Evolutionary conservation across 2,888 invertebrate genomes (phyloP).

Genomic region (Drosophila buzzatii): DNA sequence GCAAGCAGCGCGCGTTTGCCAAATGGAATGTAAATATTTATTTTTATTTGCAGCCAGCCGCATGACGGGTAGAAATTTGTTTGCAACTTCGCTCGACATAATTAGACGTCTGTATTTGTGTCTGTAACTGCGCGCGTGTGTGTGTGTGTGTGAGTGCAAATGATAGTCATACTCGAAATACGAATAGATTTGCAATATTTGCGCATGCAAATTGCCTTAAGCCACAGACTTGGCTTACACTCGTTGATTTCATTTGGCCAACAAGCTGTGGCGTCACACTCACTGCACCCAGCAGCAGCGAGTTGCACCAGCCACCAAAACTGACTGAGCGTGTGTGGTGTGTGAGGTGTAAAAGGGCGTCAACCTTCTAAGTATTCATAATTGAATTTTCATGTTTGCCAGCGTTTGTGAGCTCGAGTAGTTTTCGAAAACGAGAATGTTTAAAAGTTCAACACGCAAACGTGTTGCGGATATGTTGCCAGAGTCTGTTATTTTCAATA

Average conservation of each 20-base stretch:
- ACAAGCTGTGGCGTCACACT: slow-evolving; percentile 15
- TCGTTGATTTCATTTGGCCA: slow-evolving; percentile 45
- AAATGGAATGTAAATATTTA: slow-evolving; percentile 82
- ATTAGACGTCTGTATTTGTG: slow-evolving; percentile 69
- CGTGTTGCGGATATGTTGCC: slow-evolving; percentile 38
- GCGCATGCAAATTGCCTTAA: slow-evolving; percentile 73
- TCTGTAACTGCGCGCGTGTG: slow-evolving; percentile 13
- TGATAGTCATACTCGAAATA: slow-evolving; percentile 55
- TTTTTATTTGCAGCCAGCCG: slow-evolving; percentile 72
- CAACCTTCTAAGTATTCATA: slow-evolving; percentile 75
- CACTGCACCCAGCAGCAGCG: background rate
- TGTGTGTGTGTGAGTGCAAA: slow-evolving; percentile 50
- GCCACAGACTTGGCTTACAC: slow-evolving; percentile 74
- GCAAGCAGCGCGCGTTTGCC: slow-evolving; percentile 57
- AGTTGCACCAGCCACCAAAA: background rate
- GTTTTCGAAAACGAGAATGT: slow-evolving; percentile 27
- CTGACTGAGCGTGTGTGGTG: background rate
- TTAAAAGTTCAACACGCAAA: slow-evolving; percentile 64
- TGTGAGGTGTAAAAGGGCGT: slow-evolving; percentile 56
- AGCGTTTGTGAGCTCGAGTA: slow-evolving; percentile 55
- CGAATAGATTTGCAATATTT: slow-evolving; percentile 75
- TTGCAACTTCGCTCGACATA: slow-evolving; percentile 71
- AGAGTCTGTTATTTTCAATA: slow-evolving; percentile 4
- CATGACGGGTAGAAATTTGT: slow-evolving; percentile 60
- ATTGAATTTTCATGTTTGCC: slow-evolving; percentile 80